Percentiles rank a stretch among this genome's conserved stretches.
These are phyloP conservation scores for Cynopterus sphinx DNA, from an alignment of 2,797 vertebrate species.

Conservation along the genomic window DNA sequence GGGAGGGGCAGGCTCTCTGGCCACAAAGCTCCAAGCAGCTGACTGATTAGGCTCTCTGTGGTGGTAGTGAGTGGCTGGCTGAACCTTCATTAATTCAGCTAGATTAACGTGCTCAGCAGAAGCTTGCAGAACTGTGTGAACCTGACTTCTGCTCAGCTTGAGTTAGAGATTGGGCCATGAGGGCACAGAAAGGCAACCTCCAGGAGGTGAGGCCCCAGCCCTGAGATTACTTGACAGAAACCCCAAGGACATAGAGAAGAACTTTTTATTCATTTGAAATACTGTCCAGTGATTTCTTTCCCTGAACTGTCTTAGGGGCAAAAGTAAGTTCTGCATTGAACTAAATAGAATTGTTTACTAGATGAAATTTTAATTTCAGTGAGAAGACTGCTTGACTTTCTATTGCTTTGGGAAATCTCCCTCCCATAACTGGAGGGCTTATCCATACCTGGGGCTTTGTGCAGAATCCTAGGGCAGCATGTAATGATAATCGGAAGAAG, in stretches of 20 bases:
- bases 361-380: not conserved
- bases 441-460: not conserved
- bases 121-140: not conserved
- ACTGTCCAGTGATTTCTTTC: not conserved
- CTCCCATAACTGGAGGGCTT: not conserved
- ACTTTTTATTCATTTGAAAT: not conserved
- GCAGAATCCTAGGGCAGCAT: not conserved
- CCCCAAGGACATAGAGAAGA: not conserved
- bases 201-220: not conserved
- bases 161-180: not conserved
- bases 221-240: not conserved
- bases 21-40: not conserved
- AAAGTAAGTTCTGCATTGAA: not conserved
- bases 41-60: not conserved
- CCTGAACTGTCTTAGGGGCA: not conserved
- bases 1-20: not conserved
- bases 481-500: not conserved
- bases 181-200: not conserved
- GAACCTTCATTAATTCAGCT: not conserved
- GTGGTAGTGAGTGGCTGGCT: not conserved
- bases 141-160: not conserved
- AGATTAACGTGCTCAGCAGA: not conserved
- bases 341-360: not conserved
- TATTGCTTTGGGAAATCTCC: not conserved
- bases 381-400: not conserved